Base-by-base conservation (phyloP, 1,140 invertebrate genomes). In the Stegodyphus dumicola region DNA sequence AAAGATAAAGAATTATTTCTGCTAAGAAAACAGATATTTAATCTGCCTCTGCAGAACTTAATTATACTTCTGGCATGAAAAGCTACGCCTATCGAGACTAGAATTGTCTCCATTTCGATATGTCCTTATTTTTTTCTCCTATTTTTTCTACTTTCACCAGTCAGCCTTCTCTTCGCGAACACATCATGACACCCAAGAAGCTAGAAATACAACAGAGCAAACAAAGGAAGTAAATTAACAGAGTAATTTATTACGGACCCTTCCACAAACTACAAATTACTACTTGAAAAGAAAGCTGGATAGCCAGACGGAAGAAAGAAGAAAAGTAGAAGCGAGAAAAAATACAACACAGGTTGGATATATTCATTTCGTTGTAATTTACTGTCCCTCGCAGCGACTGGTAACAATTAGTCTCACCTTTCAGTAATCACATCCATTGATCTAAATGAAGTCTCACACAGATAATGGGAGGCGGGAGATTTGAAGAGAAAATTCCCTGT, bases 341-440 rank as follows among this genome's bases (percentile, higher is more conserved):
- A 56, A 75, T 18, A 56, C 10, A 18, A 60, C 17, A 79, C 33
- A 33, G 33, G 33, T 33, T 6, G 78, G 78, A 60, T 80, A 73
- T 80, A 80, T 80, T 80, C 66, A 80, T 80, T 80, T 73, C 69
- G 49, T 56, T 80, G 78, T 80, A 80, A 80, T 80, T 80, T 80
- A 80, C 67, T 60, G 67, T 80, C 78, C 51, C 33, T 70, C 77
- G 53, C 33, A 69, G 77, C 66, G 52, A 79, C 77, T 69, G 78
- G 73, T 80, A 80, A 80, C 78, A 80, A 80, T 80, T 80, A 80
- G 78, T 80, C 69, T 71, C 78, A 80, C 78, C 78, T 80, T 80
- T 71, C 78, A 69, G 54, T 80, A 73, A 80, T 80, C 78, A 73
- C 78, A 17, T 51, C 48, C 78, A 80, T 80, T 80, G 67, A 80